Percentiles rank a stretch among this genome's conserved stretches.
Conservation (phyloP, 2,888 invertebrate genomes). For the Sipha maydis region DNA sequence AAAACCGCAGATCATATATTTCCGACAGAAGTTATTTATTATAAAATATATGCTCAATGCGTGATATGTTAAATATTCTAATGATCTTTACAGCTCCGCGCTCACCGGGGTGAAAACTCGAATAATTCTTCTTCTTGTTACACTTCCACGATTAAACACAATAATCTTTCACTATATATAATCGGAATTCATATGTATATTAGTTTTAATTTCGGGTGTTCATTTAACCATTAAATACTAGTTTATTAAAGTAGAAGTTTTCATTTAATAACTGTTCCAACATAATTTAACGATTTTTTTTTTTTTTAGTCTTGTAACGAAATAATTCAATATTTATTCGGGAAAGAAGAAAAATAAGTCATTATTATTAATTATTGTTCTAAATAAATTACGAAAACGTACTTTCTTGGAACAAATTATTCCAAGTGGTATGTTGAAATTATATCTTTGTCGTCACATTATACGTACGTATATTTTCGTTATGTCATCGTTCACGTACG, state of each 20-base stretch:
- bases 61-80: background rate
- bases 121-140: too few relatives aligned
- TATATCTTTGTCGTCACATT: too few relatives aligned
- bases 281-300: background rate
- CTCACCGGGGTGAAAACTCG: background rate
- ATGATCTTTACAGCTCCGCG: background rate
- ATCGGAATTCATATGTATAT: background rate
- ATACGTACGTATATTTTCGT: too few relatives aligned
- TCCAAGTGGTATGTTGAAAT: too few relatives aligned
- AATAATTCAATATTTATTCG: background rate
- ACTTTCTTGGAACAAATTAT: too few relatives aligned
- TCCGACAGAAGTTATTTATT: background rate
- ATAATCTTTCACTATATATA: background rate
- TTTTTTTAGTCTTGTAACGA: background rate
- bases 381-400: too few relatives aligned
- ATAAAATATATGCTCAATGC: background rate
- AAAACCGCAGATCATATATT: background rate
- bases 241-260: background rate
- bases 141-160: background rate
- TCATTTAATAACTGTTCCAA: background rate
- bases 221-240: background rate
- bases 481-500: too few relatives aligned
- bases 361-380: too few relatives aligned
- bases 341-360: too few relatives aligned
- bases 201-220: background rate